Evolutionary conservation across 2,888 invertebrate genomes (phyloP), one percentile per base, ranked within the genome.

Genomic region (Ennomos fuscantarius): DNA sequence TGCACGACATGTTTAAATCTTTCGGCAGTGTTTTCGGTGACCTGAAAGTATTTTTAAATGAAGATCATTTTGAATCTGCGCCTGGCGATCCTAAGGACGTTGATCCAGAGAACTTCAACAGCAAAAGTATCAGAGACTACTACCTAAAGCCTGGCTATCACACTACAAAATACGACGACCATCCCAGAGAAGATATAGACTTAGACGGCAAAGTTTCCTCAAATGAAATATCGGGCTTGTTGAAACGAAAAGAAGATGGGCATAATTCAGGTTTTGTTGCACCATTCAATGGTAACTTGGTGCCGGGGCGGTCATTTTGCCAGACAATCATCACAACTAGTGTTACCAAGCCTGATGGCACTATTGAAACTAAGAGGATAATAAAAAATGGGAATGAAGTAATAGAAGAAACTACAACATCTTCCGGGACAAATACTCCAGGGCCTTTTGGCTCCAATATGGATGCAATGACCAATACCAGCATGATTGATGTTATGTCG

Each of bases 91-190:
- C 59, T 8, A 61, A 51, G 44, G 69, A 55, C 57, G 53, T 6
- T 1, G 53, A 59, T 8, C 62, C 76, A 0, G 84, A 86, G 9
- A 69, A 76, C 45, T 76, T 69, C 50, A 70, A 79, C 37, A 81
- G 76, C 55, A 80, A 79, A 51, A 84, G 68, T 52, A 80, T 92
- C 15, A 76, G 91, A 56, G 86, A 90, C 58, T 87, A 86, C 57
- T 92, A 91, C 62, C 68, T 92, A n/a, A 90, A 91, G 63, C 90
- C 91, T 1, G 90, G 89, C 40, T 89, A 82, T 64, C 84, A 84
- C 44, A 79, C 73, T 44, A 65, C 65, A 3, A 76, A 72, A 53
- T 63, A 67, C 37, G 78, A 83, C 15, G 78, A 83, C 15, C 67
- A 79, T 9, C 72, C 65, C 0, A 82, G 79, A 61, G 74, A 81